Evolutionary conservation across 2,888 invertebrate genomes (phyloP), one percentile per base, ranked within the genome.

Genomic region (Pristionchus fissidentatus): DNA sequence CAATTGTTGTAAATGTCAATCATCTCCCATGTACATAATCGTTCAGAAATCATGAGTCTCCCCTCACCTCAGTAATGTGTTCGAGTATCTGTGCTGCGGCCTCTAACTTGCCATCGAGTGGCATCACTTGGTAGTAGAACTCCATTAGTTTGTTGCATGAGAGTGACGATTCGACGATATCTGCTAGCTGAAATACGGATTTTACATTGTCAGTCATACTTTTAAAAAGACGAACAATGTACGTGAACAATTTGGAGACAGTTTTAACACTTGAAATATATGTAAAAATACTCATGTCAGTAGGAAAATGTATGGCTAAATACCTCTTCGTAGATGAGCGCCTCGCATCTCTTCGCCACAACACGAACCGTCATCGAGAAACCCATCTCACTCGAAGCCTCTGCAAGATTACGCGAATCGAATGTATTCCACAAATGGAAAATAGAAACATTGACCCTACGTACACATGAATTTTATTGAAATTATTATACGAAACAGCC

Each of bases 21-120:
- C n/a, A n/a, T n/a, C n/a, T n/a, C n/a, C n/a, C n/a, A n/a, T n/a
- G n/a, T n/a, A n/a, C n/a, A 13, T 62, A 29, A 62, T n/a, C 62
- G n/a, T 19, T 19, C 10, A 73, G 22, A 35, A 10, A 35, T 13
- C 41, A 15, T 32, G 38, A 35, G 32, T 55, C 4, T 1, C 15
- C 1, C n/a, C 32, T 38, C 5, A 82, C 82, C 66, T 82, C 82
- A 19, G 66, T 35, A 22, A 82, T 82, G n/a, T 82, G 82, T 41
- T 82, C 66, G 35, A 82, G 82, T 10, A 70, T 43, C 38, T 82
- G 66, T 10, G 82, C 82, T 0, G 82, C 82, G 0, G 52, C 52
- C 55, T 82, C 66, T 13, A 82, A 13, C 22, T 60, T 80, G 43
- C 26, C 57, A n/a, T 62, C 55, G 26, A 80, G 22, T 8, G 80